Percentiles rank a stretch among this genome's conserved stretches.
Evolutionary conservation across 2,797 vertebrate species (phyloP).

Genomic region (Serranus cabrilla): DNA sequence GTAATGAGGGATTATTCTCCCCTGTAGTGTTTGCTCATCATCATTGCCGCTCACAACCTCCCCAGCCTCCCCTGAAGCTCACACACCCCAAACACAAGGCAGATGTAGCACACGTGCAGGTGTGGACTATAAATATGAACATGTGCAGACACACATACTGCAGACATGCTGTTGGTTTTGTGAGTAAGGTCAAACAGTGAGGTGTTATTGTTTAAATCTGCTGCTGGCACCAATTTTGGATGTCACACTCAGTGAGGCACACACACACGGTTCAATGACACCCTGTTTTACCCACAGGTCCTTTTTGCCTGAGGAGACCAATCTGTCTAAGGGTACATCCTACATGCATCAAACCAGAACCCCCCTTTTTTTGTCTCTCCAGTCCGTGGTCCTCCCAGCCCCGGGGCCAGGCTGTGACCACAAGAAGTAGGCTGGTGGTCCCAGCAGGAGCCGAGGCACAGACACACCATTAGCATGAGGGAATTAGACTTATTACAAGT

Average conservation of each 20-base stretch:
- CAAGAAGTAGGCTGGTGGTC: slow-evolving; percentile 84
- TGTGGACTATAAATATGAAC: slow-evolving; percentile 25
- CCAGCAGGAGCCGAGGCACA: slow-evolving; percentile 86
- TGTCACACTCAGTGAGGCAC: slow-evolving; percentile 59
- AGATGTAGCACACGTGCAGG: slow-evolving; percentile 57
- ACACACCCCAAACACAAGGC: slow-evolving; percentile 27
- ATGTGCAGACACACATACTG: slow-evolving; percentile 11
- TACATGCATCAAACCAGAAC: slow-evolving; percentile 70
- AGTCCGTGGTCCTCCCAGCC: slow-evolving; percentile 66
- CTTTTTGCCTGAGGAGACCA: slow-evolving; percentile 77
- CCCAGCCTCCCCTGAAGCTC: slow-evolving; percentile 45
- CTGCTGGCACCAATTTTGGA: slow-evolving; percentile 76
- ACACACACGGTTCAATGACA: slow-evolving; percentile 65
- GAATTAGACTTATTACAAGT: slow-evolving; percentile 88
- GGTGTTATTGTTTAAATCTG: slow-evolving; percentile 76
- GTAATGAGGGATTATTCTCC: slow-evolving; percentile 88
- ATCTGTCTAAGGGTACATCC: slow-evolving; percentile 75
- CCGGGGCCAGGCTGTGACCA: slow-evolving; percentile 85
- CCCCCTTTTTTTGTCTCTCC: slow-evolving; percentile 50
- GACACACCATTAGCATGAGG: slow-evolving; percentile 92
- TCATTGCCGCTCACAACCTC: slow-evolving; percentile 56
- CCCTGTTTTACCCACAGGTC: slow-evolving; percentile 78
- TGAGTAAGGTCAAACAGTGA: slow-evolving; percentile 70
- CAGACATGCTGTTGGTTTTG: slow-evolving; percentile 50
- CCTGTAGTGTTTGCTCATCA: slow-evolving; percentile 83